phyloP scores from a whole-genome alignment of 2,797 vertebrate species.

The Anolis apletophallus region DNA sequence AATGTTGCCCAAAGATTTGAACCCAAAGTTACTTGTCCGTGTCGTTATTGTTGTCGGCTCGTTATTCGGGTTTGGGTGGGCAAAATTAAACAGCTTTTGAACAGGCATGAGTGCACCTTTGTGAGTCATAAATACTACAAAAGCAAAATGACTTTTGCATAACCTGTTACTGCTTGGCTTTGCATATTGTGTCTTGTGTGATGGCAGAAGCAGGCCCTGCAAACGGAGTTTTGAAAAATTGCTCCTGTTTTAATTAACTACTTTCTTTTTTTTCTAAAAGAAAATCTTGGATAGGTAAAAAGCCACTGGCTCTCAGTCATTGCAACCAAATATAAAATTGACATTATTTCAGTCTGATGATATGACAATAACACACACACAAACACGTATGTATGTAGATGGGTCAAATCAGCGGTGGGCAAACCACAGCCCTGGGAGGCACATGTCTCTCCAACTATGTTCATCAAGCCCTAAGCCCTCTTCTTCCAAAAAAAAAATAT shows the following conservation, averaged over 20 bases:
- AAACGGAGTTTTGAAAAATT: conserved; percentile 19
- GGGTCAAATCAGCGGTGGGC: too few relatives aligned
- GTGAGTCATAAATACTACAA: conserved; percentile 19
- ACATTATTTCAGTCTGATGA: neutral
- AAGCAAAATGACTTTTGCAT: conserved; percentile 20
- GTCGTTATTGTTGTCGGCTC: too few relatives aligned
- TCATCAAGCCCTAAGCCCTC: too few relatives aligned
- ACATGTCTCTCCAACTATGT: too few relatives aligned
- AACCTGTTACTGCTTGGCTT: neutral
- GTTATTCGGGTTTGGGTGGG: too few relatives aligned
- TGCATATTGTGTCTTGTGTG: neutral
- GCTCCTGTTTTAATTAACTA: neutral
- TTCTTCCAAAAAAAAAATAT: too few relatives aligned
- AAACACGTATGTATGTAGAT: too few relatives aligned
- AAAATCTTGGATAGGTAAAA: neutral
- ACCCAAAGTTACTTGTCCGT: too few relatives aligned
- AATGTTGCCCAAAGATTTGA: too few relatives aligned
- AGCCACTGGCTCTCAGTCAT: neutral
- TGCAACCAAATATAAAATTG: neutral
- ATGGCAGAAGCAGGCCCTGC: neutral
- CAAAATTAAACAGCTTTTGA: conserved; percentile 23
- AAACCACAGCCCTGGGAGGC: too few relatives aligned
- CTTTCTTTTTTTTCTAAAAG: conserved; percentile 2
- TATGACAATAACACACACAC: too few relatives aligned
- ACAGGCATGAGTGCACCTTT: neutral